Evolutionary conservation across 1,140 invertebrate species (phyloP), one percentile per base, ranked within the genome.

Genomic region (Danaus plexippus): DNA sequence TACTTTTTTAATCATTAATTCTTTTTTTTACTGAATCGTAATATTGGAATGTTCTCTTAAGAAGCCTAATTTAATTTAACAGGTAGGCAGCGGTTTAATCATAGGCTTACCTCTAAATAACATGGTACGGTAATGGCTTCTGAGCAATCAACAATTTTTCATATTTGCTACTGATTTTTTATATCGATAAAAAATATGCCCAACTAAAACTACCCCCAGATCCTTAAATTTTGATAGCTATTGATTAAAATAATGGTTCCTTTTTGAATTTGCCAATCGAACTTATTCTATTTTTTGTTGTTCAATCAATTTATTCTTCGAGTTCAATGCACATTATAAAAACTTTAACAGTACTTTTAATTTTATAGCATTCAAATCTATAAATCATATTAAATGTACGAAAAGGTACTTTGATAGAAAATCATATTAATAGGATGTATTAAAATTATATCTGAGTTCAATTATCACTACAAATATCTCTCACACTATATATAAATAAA

Each of bases 1-100:
- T 63, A 68, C 57, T 64, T 75, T 64, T 74, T 75, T 69, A 55
- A 73, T 77, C 74, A 75, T 73, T 72, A 61, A 60, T 54, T 60
- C 61, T 77, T 71, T 64, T 66, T 78, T 71, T 22, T n/a, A 75
- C 75, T 67, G 65, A 54, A 71, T 52, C 47, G 45, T 51, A 53
- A 45, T 47, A 55, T 52, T 52, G 75, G 79, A 84, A 82, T 87
- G 77, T 64, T 63, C 75, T 76, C 80, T 83, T 83, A 82, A 82
- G 85, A 79, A 79, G 80, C 81, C 78, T 87, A 87, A 87, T 85
- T 84, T 87, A 87, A 87, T 87, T 87, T 87, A 86, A 87, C 76
- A 85, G 84, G 81, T 87, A 85, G 84, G 81, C 80, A 82, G 72
- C 61, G 74, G 73, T 78, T 83, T 87, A 87, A 87, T 87, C 75